Evolutionary conservation across 2,888 invertebrate genomes (phyloP).

Genomic region (Chironomus riparius): DNA sequence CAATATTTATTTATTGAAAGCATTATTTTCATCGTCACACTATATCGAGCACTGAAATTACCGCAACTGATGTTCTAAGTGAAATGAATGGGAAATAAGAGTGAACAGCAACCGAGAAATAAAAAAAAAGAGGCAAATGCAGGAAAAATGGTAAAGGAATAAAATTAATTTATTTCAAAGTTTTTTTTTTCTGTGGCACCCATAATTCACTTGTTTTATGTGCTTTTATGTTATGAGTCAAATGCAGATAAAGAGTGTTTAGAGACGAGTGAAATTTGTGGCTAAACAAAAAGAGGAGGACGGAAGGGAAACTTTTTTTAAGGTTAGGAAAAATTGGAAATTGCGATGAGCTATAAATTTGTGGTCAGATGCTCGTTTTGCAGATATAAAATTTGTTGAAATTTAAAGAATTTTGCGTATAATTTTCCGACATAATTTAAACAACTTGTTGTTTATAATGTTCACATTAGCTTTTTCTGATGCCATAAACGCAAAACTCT

Average conservation of each 20-base stretch:
- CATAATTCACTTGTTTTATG: conserved; percentile 12
- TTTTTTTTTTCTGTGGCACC: background rate
- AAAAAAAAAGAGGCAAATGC: background rate
- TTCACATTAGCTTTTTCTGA: background rate
- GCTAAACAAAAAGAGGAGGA: background rate
- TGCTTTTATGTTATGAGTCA: conserved; percentile 2
- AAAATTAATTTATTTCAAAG: conserved; percentile 21
- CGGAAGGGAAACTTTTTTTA: background rate
- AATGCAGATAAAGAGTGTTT: conserved; percentile 2
- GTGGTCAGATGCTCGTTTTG: background rate
- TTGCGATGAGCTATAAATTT: conserved; percentile 3
- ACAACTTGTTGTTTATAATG: background rate
- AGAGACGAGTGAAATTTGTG: background rate
- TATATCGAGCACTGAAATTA: background rate
- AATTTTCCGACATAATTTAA: background rate
- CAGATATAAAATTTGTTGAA: background rate
- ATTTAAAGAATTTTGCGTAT: background rate
- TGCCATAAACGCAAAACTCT: background rate
- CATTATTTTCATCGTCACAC: background rate
- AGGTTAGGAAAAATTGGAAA: no score
- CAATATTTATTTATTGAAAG: background rate
- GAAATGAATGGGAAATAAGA: no score
- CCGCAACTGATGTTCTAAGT: no score
- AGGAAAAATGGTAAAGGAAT: background rate
- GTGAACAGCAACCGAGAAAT: no score